These are phyloP conservation scores for Lagorchestes hirsutus DNA, from an alignment of 2,797 vertebrate genomes.

Conservation along the genomic window DNA sequence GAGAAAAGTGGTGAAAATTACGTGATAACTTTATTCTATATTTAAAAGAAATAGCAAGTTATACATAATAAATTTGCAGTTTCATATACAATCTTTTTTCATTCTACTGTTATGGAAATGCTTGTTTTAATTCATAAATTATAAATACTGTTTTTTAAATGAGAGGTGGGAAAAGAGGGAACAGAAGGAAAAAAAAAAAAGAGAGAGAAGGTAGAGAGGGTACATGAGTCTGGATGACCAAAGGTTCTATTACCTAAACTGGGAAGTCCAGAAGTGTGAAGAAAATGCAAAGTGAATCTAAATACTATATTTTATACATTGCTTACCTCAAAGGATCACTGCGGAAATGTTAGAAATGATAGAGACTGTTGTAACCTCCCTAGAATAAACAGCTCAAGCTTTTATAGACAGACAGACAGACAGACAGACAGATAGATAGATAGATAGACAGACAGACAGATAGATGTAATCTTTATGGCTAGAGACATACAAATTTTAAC, in stretches of 20 bases:
- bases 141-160: background rate
- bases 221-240: background rate
- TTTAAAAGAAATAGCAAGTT: background rate
- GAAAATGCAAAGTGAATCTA: background rate
- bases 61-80: too few relatives aligned
- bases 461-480: background rate
- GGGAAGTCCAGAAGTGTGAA: background rate
- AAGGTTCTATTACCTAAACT: background rate
- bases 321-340: background rate
- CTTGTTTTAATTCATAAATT: background rate
- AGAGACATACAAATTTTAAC: background rate
- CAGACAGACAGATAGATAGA: too few relatives aligned
- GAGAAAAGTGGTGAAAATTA: too few relatives aligned
- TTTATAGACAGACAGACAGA: background rate
- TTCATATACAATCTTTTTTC: background rate
- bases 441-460: too few relatives aligned
- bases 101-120: background rate
- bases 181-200: background rate
- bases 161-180: background rate
- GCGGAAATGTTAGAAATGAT: background rate
- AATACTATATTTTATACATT: background rate
- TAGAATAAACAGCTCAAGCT: background rate
- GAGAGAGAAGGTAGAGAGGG: background rate
- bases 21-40: too few relatives aligned
- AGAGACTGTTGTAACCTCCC: background rate